Conservation (phyloP, 2,888 invertebrate genomes). For the Nemotelus nigrinus region DNA sequence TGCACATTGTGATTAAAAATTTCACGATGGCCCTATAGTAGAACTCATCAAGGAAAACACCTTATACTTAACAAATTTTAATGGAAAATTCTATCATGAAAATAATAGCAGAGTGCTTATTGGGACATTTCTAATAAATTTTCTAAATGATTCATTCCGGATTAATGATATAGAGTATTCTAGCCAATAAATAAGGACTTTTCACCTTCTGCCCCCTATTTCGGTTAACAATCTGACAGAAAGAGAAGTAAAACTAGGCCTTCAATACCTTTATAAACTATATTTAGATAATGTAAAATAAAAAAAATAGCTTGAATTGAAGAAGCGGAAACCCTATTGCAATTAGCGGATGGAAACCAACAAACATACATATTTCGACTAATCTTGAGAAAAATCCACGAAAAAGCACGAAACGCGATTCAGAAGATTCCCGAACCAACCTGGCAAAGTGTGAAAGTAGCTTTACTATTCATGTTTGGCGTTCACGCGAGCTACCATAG, state of each 20-base stretch:
- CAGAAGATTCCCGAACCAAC: too few relatives aligned
- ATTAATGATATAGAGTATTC: neutral
- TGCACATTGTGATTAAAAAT: neutral
- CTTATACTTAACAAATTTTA: conserved; percentile 19
- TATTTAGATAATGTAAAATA: conserved; percentile 3
- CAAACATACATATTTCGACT: too few relatives aligned
- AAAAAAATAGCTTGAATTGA: too few relatives aligned
- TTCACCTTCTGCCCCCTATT: neutral
- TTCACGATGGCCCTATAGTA: neutral
- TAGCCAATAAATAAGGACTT: neutral
- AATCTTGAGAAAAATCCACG: too few relatives aligned
- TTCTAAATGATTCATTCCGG: neutral
- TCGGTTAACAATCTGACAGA: neutral
- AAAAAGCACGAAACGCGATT: too few relatives aligned
- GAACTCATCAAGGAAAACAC: conserved; percentile 11
- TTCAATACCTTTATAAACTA: neutral
- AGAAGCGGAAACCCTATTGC: too few relatives aligned
- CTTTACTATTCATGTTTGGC: too few relatives aligned
- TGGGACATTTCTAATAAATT: neutral
- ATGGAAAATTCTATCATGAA: neutral
- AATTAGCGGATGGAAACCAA: too few relatives aligned
- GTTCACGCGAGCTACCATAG: too few relatives aligned
- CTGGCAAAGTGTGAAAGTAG: too few relatives aligned
- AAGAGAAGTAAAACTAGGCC: neutral
- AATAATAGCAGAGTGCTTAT: neutral